Evolutionary conservation across 2,797 vertebrate genomes (phyloP).

Genomic region (Acomys russatus): DNA sequence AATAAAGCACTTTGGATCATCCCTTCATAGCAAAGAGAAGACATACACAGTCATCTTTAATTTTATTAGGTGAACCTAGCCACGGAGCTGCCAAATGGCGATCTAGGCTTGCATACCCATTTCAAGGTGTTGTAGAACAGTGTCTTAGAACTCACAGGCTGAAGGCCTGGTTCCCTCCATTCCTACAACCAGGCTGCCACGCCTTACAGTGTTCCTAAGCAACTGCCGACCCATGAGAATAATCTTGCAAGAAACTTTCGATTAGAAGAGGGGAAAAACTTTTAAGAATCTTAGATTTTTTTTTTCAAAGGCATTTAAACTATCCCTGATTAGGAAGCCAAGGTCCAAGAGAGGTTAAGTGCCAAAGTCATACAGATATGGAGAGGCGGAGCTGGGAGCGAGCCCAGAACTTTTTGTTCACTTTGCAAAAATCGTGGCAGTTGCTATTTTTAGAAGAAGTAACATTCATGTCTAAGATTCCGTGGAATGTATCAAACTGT

Average conservation of each 20-base stretch:
- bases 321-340: neutral
- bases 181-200: neutral
- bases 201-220: neutral
- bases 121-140: slow-evolving; percentile 7
- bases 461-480: slow-evolving; percentile 1
- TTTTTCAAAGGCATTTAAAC: neutral
- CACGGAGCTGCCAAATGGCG: slow-evolving; percentile 15
- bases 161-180: neutral
- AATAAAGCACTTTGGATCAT: slow-evolving; percentile 54
- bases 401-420: neutral
- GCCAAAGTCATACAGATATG: slow-evolving; percentile 41
- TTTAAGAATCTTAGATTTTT: slow-evolving; percentile 26
- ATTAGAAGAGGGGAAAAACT: neutral
- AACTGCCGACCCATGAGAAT: slow-evolving; percentile 36
- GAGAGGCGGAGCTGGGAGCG: neutral
- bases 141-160: neutral
- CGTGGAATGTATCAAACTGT: neutral
- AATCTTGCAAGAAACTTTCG: neutral
- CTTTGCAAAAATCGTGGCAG: slow-evolving; percentile 3
- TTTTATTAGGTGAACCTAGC: slow-evolving; percentile 41
- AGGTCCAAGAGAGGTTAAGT: neutral
- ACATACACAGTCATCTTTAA: slow-evolving; percentile 8
- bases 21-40: slow-evolving; percentile 8
- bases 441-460: slow-evolving; percentile 54
- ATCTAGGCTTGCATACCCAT: neutral